phyloP scores from a whole-genome alignment of 2,113 vertebrate species.

The Climacteris rufus region DNA sequence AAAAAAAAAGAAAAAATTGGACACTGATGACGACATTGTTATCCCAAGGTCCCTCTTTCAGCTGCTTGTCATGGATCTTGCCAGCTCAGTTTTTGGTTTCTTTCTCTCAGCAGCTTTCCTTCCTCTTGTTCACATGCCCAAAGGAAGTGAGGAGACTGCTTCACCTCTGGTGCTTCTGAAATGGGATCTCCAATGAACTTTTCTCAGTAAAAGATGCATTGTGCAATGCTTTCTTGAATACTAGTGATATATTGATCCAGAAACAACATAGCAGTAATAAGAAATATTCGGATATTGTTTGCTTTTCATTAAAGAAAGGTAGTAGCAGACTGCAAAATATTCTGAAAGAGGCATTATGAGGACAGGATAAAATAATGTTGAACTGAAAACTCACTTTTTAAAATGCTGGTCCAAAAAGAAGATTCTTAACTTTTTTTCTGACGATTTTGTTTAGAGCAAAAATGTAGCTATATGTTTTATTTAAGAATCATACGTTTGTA shows the following conservation, averaged over 20 bases:
- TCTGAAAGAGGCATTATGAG: neutral
- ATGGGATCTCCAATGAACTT: neutral
- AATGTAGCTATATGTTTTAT: neutral
- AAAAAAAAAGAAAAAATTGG: neutral
- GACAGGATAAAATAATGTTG: neutral
- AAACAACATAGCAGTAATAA: neutral
- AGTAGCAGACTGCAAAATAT: neutral
- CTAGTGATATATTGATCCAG: neutral
- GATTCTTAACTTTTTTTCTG: neutral
- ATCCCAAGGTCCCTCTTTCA: conserved; percentile 12
- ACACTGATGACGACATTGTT: neutral
- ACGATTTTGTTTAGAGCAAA: neutral
- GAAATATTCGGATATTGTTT: neutral
- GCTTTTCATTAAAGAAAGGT: neutral
- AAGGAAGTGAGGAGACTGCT: neutral
- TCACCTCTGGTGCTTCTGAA: neutral
- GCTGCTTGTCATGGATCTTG: conserved; percentile 16
- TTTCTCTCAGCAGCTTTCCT: neutral
- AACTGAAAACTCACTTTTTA: neutral
- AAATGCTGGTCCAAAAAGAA: neutral
- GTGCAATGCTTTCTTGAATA: neutral
- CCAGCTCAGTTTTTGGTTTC: neutral
- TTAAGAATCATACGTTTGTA: neutral
- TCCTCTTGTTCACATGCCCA: neutral
- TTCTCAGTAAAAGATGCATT: neutral